Conservation (phyloP, 2,888 invertebrate species). For the Heliconius charithonia region DNA sequence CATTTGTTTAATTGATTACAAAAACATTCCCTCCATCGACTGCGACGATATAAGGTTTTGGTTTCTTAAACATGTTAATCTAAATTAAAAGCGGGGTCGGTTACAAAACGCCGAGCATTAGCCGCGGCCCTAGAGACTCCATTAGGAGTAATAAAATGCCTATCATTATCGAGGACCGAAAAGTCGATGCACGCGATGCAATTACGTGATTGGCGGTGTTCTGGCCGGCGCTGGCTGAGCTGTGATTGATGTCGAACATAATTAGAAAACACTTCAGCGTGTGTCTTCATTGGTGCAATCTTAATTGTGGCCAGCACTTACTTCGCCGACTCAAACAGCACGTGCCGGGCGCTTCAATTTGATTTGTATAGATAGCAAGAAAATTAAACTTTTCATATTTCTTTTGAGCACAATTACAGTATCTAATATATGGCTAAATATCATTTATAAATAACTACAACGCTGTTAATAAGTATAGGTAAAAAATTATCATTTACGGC, state of each 20-base stretch:
- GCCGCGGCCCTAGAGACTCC: constrained; percentile 82
- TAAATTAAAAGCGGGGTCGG: constrained; percentile 76
- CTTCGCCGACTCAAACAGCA: constrained; percentile 78
- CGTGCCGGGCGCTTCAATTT: constrained; percentile 57
- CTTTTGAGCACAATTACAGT: neutral
- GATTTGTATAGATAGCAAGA: constrained; percentile 43
- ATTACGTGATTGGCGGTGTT: constrained; percentile 83
- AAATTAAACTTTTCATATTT: constrained; percentile 29
- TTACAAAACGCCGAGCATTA: constrained; percentile 74
- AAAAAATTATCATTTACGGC: no score
- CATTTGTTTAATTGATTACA: constrained; percentile 75
- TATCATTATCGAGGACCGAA: constrained; percentile 83
- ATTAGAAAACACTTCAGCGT: constrained; percentile 84
- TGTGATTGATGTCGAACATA: constrained; percentile 82
- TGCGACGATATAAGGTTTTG: constrained; percentile 55
- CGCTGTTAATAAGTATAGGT: no score
- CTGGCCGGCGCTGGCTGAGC: constrained; percentile 72
- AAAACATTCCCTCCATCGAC: constrained; percentile 59
- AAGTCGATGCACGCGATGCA: constrained; percentile 84
- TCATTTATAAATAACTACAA: neutral
- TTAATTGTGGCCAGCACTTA: constrained; percentile 82
- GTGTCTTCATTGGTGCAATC: constrained; percentile 81
- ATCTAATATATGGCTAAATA: no score
- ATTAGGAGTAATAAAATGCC: constrained; percentile 83
- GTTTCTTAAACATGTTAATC: constrained; percentile 77